These are phyloP conservation scores for Hartigia nigra DNA, from an alignment of 2,888 invertebrate species.

Conservation along the genomic window DNA sequence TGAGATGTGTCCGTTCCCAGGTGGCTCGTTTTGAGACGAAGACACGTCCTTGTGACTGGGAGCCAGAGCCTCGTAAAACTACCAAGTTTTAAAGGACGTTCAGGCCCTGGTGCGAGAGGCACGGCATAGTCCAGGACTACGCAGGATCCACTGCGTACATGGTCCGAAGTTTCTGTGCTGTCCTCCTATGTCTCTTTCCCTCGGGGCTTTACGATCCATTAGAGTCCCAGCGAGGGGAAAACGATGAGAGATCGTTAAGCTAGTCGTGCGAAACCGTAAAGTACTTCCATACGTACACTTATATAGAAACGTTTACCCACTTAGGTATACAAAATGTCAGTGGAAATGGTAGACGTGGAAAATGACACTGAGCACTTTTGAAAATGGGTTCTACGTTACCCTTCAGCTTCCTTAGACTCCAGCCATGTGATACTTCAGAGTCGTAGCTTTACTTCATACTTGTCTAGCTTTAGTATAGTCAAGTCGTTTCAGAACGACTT, in stretches of 20 bases:
- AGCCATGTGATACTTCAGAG: neutral
- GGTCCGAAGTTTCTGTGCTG: neutral
- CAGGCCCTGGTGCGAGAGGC: neutral
- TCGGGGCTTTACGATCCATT: conserved; percentile 26
- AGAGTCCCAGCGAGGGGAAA: conserved; percentile 31
- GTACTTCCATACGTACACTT: neutral
- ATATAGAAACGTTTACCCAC: too few relatives aligned
- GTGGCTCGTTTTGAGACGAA: neutral
- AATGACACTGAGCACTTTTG: neutral
- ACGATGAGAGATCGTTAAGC: conserved; percentile 36
- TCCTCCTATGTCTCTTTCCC: neutral
- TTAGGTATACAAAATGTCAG: neutral
- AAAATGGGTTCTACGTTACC: neutral
- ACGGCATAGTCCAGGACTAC: neutral
- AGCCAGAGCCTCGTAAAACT: neutral
- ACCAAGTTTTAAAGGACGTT: neutral
- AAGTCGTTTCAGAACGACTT: neutral
- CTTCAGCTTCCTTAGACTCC: neutral
- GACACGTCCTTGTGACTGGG: neutral
- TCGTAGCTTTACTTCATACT: neutral
- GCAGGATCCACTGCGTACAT: neutral
- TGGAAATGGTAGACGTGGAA: neutral
- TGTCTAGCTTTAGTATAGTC: neutral
- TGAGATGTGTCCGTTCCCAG: neutral
- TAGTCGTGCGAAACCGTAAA: conserved; percentile 8